phyloP scores from a whole-genome alignment of 2,888 invertebrate species.

The Carabus problematicus region DNA sequence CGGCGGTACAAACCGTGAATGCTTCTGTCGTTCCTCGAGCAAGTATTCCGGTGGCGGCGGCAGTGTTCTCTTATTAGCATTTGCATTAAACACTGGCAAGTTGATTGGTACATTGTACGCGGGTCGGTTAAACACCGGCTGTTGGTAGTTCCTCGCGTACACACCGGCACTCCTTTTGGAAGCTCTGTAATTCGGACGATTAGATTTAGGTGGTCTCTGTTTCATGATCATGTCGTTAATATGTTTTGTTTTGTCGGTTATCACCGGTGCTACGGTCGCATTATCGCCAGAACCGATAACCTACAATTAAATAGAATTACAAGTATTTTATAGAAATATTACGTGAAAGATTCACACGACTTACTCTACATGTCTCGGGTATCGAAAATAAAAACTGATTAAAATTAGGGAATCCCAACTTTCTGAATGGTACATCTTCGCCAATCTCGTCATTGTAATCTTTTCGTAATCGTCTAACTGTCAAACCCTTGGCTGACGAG shows the following conservation, averaged over 20 bases:
- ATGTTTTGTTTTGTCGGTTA: conserved; percentile 51
- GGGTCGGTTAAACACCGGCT: background rate
- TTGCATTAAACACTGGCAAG: conserved; percentile 11
- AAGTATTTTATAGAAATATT: background rate
- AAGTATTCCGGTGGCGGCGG: conserved; percentile 26
- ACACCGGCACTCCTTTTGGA: background rate
- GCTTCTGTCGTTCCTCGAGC: background rate
- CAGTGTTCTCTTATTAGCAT: conserved; percentile 7
- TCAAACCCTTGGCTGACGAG: conserved; percentile 48
- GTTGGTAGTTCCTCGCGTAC: background rate
- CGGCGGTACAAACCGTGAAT: background rate
- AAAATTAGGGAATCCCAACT: conserved; percentile 20
- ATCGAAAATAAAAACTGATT: conserved; percentile 27
- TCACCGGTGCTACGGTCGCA: conserved; percentile 48
- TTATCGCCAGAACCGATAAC: conserved; percentile 48
- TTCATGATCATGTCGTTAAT: conserved; percentile 51
- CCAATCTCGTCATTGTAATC: conserved; percentile 51
- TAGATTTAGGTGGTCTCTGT: conserved; percentile 46
- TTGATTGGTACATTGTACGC: background rate
- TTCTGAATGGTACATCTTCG: conserved; percentile 19
- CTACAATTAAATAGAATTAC: conserved; percentile 43
- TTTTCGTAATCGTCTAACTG: conserved; percentile 46
- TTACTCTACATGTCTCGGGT: conserved; percentile 31
- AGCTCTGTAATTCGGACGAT: no score
- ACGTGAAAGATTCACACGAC: background rate